These are phyloP conservation scores for Manis crassicaudata DNA, from an alignment of 2,797 vertebrate species.

Conservation along the genomic window DNA sequence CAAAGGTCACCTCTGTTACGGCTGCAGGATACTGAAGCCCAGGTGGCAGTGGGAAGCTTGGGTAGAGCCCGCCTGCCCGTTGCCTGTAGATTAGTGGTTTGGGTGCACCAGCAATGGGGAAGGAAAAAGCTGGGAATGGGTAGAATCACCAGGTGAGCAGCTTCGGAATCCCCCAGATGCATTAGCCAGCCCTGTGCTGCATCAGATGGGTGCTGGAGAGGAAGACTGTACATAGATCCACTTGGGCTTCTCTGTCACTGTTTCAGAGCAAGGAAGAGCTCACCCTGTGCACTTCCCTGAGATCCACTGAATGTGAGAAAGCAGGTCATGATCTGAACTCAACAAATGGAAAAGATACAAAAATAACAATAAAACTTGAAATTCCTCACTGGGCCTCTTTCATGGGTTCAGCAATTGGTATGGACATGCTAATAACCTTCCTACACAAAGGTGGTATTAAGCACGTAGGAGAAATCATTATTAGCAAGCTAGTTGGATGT, in stretches of 20 bases:
- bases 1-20: neutral
- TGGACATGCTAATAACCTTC: neutral
- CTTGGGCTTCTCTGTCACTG: neutral
- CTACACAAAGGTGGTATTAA: neutral
- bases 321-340: neutral
- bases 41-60: neutral
- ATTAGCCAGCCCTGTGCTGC: neutral
- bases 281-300: neutral
- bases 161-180: too few relatives aligned
- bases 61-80: neutral
- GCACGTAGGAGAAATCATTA: neutral
- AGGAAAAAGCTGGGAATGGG: neutral
- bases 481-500: neutral
- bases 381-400: neutral
- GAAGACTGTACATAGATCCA: too few relatives aligned
- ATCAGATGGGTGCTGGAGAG: neutral
- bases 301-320: neutral
- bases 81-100: neutral
- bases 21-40: neutral
- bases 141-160: neutral
- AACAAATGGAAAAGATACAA: neutral
- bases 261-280: neutral
- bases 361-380: neutral
- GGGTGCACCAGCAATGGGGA: neutral
- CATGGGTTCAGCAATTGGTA: neutral